These are phyloP conservation scores for Harpalus rufipes DNA, from an alignment of 2,888 invertebrate genomes.

Conservation along the genomic window DNA sequence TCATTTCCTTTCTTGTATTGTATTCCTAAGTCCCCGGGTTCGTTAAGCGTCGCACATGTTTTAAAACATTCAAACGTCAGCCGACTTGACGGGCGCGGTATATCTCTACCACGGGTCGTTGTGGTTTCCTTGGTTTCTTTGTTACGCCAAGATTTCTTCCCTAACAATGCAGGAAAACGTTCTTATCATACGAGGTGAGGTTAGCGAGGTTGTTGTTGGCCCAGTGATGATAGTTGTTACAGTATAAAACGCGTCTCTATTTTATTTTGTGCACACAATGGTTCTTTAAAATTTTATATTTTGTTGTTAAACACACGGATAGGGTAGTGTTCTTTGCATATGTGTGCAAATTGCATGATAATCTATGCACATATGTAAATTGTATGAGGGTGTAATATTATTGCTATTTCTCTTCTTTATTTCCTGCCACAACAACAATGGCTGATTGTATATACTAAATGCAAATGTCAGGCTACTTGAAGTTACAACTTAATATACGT, in stretches of 20 bases:
- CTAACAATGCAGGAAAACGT: conserved; percentile 26
- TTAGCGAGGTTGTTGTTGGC: not conserved
- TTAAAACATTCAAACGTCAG: conserved; percentile 46
- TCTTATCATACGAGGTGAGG: not conserved
- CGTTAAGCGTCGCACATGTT: conserved; percentile 28
- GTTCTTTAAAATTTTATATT: conserved; percentile 11
- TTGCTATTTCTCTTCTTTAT: not conserved
- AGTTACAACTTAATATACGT: too few relatives aligned
- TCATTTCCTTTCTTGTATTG: not conserved
- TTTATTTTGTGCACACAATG: conserved; percentile 1
- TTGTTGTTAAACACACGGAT: not conserved
- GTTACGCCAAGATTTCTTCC: conserved; percentile 10
- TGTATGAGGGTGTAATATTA: not conserved
- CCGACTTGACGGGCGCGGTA: conserved; percentile 25
- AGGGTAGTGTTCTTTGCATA: not conserved
- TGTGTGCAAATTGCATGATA: not conserved
- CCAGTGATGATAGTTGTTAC: not conserved
- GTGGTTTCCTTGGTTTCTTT: conserved; percentile 11
- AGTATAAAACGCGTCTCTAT: conserved; percentile 1
- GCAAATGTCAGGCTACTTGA: not conserved
- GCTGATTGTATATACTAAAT: not conserved
- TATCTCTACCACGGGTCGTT: conserved; percentile 20
- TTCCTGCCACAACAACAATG: not conserved
- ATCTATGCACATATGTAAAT: not conserved
- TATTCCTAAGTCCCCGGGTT: conserved; percentile 11